A percentile compares a stretch with the other conserved stretches of the same genome.
Evolutionary conservation across 2,113 vertebrate genomes (phyloP).

Genomic region (Columbina picui): DNA sequence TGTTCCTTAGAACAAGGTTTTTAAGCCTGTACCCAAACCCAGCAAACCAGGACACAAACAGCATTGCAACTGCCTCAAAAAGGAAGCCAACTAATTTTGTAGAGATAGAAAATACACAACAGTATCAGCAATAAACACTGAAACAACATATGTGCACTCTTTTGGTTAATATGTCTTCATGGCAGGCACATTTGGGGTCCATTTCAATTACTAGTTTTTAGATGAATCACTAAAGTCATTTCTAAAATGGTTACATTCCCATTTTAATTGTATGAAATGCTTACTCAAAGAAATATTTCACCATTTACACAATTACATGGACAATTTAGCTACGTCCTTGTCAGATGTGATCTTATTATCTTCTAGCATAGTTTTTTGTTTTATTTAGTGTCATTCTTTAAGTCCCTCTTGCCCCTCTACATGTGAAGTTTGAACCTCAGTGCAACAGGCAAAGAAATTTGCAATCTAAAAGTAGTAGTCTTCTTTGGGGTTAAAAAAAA

Average conservation of each 20-base stretch:
- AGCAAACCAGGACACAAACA: not conserved
- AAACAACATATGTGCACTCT: not conserved
- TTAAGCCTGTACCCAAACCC: not conserved
- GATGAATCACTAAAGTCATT: not conserved
- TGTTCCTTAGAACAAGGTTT: not conserved
- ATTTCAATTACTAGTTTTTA: not conserved
- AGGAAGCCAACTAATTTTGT: not conserved
- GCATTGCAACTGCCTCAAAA: not conserved
- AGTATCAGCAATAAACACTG: not conserved
- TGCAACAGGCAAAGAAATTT: not conserved
- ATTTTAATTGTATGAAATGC: not conserved
- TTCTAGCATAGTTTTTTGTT: not conserved
- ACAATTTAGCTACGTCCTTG: not conserved
- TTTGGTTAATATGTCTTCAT: not conserved
- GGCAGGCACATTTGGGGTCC: not conserved
- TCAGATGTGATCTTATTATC: not conserved
- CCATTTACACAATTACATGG: not conserved
- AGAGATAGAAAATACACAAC: not conserved
- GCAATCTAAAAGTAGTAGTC: rapidly evolving
- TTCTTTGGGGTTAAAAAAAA: not conserved
- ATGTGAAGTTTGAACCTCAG: not conserved
- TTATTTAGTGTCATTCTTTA: not conserved
- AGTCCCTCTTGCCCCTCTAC: not conserved
- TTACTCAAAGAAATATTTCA: not conserved
- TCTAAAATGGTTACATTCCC: not conserved